Base-by-base conservation (phyloP, 2,113 vertebrate genomes). In the Xenus cinereus region DNA sequence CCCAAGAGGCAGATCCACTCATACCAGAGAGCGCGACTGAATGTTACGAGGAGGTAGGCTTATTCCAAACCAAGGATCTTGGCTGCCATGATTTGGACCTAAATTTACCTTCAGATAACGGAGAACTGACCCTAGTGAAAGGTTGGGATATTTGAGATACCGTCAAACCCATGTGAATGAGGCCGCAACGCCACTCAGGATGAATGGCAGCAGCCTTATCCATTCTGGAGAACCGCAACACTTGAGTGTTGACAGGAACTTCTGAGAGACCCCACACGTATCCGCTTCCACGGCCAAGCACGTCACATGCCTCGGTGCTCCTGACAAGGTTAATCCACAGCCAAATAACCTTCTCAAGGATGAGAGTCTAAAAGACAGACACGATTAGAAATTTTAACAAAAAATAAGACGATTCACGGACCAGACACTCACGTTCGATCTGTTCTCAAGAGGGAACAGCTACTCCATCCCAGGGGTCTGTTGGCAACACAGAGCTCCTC, bases 151-250 rank as follows among this genome's bases (percentile, higher is more conserved):
- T 6, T 1, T 24, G 18, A 75, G n/a, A 60, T 54, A 50, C 54
- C 2, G 0, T 27, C 46, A 59, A 35, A 59, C 32, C 4, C 8
- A 16, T 0, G 6, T 0, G 5, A 91, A 79, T 2, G 63, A 56
- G 41, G 35, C 48, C 43, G 39, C 17, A 39, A 15, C 0, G 1
- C n/a, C 62, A 45, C 67, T 54, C 35, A 5, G 43, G 59, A 72
- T 23, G n/a, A 88, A 43, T 1, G 27, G 62, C 88, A 76, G 48
- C 62, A 56, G 48, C 0, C 0, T 12, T 8, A 27, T 8, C 73
- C 60, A 14, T 16, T 17, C 46, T 0, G 3, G 28, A 84, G 59
- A 81, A 30, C n/a, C 2, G 1, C 45, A 77, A 13, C 12, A n/a
- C 75, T 26, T 1, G 7, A 12, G n/a, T 6, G 72, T 9, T 59